Conservation (phyloP, 2,113 vertebrate species). For the Deroptyus accipitrinus region DNA sequence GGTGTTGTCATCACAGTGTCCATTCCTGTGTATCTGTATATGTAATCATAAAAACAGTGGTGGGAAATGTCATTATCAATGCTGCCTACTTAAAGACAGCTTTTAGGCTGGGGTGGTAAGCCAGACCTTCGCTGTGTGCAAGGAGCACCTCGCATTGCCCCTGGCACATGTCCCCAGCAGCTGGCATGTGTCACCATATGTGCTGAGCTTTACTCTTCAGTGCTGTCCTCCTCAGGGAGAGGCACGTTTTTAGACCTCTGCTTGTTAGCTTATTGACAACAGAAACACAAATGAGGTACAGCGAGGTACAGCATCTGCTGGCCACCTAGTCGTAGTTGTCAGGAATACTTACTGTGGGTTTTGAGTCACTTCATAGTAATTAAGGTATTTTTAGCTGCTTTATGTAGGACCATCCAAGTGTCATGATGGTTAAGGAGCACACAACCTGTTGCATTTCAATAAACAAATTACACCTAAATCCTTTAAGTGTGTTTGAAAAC, state of each 20-base stretch:
- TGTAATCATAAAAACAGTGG: not conserved
- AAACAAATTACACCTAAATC: not conserved
- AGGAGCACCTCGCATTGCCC: not conserved
- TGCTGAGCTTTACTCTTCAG: not conserved
- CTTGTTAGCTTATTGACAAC: not conserved
- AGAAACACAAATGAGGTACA: not conserved
- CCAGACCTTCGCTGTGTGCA: not conserved
- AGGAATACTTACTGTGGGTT: not conserved
- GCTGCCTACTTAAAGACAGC: not conserved
- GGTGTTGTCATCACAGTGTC: not conserved
- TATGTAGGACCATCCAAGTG: not conserved
- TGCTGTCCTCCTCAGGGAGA: not conserved
- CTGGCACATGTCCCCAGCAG: not conserved
- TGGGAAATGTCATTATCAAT: not conserved
- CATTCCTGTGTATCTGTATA: not conserved
- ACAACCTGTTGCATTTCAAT: not conserved
- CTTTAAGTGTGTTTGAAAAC: not conserved
- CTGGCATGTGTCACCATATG: not conserved
- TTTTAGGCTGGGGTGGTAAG: not conserved
- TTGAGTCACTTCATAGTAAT: not conserved
- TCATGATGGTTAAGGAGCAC: not conserved
- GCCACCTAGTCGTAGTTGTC: not conserved
- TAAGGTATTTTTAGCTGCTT: not conserved
- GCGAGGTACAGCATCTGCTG: not conserved
- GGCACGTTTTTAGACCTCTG: not conserved